Evolutionary conservation across 2,797 vertebrate genomes (phyloP).

Genomic region (Aplochiton taeniatus): DNA sequence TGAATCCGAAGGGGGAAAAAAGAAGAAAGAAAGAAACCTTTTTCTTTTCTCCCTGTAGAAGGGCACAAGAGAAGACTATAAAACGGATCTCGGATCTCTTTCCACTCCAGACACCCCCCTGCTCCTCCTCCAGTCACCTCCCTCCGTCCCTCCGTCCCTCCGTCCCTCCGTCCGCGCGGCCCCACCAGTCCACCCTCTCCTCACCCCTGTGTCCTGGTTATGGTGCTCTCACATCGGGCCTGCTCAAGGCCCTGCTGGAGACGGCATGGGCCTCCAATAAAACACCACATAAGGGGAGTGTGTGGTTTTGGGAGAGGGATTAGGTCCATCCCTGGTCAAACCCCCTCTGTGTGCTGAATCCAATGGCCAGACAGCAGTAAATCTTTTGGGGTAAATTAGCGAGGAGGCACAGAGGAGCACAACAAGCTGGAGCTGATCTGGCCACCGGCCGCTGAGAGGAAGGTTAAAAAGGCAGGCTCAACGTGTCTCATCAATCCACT

Average conservation of each 20-base stretch:
- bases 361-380: no score
- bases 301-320: slow-evolving; percentile 40
- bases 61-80: slow-evolving; percentile 71
- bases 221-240: slow-evolving; percentile 52
- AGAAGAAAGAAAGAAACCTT: no score
- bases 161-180: slow-evolving; percentile 24
- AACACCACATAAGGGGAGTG: slow-evolving; percentile 45
- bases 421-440: slow-evolving; percentile 38
- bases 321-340: slow-evolving; percentile 34
- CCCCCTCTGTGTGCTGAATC: slow-evolving; percentile 42
- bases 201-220: slow-evolving; percentile 55
- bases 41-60: slow-evolving; percentile 56
- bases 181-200: slow-evolving; percentile 25
- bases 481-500: no score
- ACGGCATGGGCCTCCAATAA: slow-evolving; percentile 26
- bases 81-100: slow-evolving; percentile 66
- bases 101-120: slow-evolving; percentile 57
- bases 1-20: slow-evolving; percentile 59
- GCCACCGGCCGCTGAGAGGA: no score
- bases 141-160: slow-evolving; percentile 16
- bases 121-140: no score
- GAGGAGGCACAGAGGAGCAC: slow-evolving; percentile 3
- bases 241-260: slow-evolving; percentile 31
- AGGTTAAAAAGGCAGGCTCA: no score
- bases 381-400: slow-evolving; percentile 24